These are phyloP conservation scores for Helleia helle DNA, from an alignment of 2,888 invertebrate species.

Conservation along the genomic window DNA sequence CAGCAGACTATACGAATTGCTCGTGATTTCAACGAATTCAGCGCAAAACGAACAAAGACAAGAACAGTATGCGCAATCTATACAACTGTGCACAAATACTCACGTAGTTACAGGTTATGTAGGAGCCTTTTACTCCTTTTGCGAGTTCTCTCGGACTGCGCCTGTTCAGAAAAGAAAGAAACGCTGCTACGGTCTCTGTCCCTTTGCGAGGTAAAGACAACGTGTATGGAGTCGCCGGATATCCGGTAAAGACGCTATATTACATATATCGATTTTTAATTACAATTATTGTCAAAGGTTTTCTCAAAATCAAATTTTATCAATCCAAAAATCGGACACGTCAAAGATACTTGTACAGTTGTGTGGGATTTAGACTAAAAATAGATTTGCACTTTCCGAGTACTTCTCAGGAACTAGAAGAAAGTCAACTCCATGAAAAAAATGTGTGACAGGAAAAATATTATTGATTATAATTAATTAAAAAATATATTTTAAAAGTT, in stretches of 20 bases:
- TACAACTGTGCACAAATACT: slow-evolving; percentile 50
- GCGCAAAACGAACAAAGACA: slow-evolving; percentile 29
- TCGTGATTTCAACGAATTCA: slow-evolving; percentile 26
- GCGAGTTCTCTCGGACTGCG: slow-evolving; percentile 71
- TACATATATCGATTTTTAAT: no score
- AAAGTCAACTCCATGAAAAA: not conserved
- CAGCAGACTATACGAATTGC: slow-evolving; percentile 27
- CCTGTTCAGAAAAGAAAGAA: slow-evolving; percentile 73
- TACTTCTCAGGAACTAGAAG: no score
- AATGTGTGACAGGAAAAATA: slow-evolving; percentile 2
- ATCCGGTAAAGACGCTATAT: slow-evolving; percentile 61
- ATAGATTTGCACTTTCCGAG: no score
- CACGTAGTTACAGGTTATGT: slow-evolving; percentile 74
- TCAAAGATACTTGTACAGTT: no score
- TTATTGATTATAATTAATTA: slow-evolving; percentile 25
- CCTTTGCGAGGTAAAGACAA: slow-evolving; percentile 64
- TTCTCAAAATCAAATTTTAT: no score
- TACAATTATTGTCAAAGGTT: no score
- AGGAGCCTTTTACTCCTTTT: slow-evolving; percentile 75
- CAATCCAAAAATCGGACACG: no score
- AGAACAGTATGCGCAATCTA: slow-evolving; percentile 30
- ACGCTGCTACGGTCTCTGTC: slow-evolving; percentile 66
- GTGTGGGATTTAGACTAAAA: no score
- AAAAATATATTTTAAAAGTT: slow-evolving; percentile 44
- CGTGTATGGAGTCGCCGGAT: slow-evolving; percentile 67